Evolutionary conservation across 2,797 vertebrate genomes (phyloP).

Genomic region (Coracias cyanogaster): DNA sequence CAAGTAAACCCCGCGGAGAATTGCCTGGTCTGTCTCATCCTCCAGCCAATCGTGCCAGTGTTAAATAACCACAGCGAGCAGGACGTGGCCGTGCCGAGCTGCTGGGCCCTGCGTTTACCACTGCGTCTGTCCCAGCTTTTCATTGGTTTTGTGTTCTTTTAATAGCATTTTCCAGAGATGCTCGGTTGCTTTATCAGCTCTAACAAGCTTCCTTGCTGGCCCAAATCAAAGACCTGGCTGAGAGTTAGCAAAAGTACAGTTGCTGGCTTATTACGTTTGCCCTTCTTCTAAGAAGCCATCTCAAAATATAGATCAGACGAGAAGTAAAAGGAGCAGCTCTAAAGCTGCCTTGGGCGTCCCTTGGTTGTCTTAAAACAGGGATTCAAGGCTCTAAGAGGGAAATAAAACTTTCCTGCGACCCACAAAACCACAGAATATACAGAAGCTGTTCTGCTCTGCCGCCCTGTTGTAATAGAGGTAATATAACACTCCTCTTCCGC

Average conservation of each 20-base stretch:
- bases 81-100: slow-evolving; percentile 31
- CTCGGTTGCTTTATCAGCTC: slow-evolving; percentile 18
- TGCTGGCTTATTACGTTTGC: background rate
- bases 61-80: slow-evolving; percentile 36
- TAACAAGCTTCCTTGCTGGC: slow-evolving; percentile 41
- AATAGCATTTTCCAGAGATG: slow-evolving; percentile 56
- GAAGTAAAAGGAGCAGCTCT: slow-evolving; percentile 6
- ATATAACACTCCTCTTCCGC: background rate
- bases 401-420: slow-evolving; percentile 1
- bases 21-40: slow-evolving; percentile 26
- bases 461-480: background rate
- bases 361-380: slow-evolving; percentile 7
- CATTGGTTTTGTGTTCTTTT: slow-evolving; percentile 55
- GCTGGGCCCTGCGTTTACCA: background rate
- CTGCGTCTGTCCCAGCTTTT: slow-evolving; percentile 41
- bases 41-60: background rate
- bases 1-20: background rate
- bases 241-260: slow-evolving; percentile 1
- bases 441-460: background rate
- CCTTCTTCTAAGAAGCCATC: slow-evolving; percentile 28
- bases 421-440: background rate
- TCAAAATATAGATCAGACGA: slow-evolving; percentile 1
- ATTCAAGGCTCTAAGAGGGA: background rate
- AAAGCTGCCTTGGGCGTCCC: background rate
- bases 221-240: slow-evolving; percentile 27